Conservation (phyloP, 2,113 vertebrate genomes). For the Dryoscopus gambensis region DNA sequence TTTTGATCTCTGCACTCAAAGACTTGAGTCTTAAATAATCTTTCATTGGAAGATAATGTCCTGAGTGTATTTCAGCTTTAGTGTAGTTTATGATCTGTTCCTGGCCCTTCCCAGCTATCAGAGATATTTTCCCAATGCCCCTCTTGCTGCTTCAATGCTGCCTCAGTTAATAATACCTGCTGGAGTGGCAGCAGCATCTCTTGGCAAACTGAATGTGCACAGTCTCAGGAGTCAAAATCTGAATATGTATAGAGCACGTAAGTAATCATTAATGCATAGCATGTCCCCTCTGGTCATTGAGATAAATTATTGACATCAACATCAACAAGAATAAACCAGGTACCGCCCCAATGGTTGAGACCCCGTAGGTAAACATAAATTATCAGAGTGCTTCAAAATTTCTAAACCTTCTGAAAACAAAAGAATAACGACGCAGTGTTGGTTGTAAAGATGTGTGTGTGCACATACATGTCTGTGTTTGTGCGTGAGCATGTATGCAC, state of each 20-base stretch:
- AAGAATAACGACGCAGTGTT: accelerated
- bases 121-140: neutral
- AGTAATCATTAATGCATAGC: neutral
- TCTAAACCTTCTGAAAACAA: neutral
- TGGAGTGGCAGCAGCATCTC: neutral
- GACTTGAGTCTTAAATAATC: neutral
- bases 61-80: neutral
- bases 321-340: neutral
- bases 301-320: slow-evolving; percentile 22
- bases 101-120: neutral
- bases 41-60: neutral
- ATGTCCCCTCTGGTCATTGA: neutral
- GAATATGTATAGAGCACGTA: neutral
- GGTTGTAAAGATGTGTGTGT: accelerated
- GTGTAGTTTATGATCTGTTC: neutral
- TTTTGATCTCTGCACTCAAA: neutral
- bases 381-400: neutral
- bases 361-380: neutral
- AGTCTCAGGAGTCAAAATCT: slow-evolving; percentile 21
- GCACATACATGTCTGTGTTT: neutral
- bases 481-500: accelerated
- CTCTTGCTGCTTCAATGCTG: neutral
- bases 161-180: neutral
- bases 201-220: neutral
- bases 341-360: neutral